Conservation (phyloP, 1,140 invertebrate species). For the Micrasema minimum region DNA sequence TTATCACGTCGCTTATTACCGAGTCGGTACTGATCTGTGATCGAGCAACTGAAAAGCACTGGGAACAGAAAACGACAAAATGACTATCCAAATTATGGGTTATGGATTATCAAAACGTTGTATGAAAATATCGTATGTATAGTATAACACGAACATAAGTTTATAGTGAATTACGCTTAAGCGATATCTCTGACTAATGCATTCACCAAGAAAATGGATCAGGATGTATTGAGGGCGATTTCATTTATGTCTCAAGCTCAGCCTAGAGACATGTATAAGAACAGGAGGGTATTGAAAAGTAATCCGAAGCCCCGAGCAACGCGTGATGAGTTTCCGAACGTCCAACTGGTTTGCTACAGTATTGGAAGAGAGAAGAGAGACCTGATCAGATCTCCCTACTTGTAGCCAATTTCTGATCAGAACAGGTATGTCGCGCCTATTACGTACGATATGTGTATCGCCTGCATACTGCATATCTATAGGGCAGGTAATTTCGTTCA, state of each 20-base stretch:
- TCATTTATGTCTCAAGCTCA: slow-evolving; percentile 24
- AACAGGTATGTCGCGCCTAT: neutral
- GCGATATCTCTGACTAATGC: neutral
- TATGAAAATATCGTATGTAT: too few relatives aligned
- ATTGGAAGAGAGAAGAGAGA: slow-evolving; percentile 13
- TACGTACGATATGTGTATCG: neutral
- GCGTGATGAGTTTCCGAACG: slow-evolving; percentile 26
- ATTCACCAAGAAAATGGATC: slow-evolving; percentile 22
- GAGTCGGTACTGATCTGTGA: too few relatives aligned
- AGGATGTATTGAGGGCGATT: slow-evolving; percentile 39
- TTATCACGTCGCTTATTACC: too few relatives aligned
- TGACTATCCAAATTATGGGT: too few relatives aligned
- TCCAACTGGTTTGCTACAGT: slow-evolving; percentile 27
- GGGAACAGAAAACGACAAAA: too few relatives aligned
- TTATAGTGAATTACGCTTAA: slow-evolving; percentile 5
- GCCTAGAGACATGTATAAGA: slow-evolving; percentile 17
- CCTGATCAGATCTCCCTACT: too few relatives aligned
- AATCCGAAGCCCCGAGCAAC: slow-evolving; percentile 31
- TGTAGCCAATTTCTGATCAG: neutral
- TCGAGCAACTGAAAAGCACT: too few relatives aligned
- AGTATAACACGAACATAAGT: too few relatives aligned
- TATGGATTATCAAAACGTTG: too few relatives aligned
- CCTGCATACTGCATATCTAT: too few relatives aligned
- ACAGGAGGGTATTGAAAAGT: slow-evolving; percentile 27
- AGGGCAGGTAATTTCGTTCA: neutral